Conservation (phyloP, 2,113 vertebrate species). For the Leucosticte australis region DNA sequence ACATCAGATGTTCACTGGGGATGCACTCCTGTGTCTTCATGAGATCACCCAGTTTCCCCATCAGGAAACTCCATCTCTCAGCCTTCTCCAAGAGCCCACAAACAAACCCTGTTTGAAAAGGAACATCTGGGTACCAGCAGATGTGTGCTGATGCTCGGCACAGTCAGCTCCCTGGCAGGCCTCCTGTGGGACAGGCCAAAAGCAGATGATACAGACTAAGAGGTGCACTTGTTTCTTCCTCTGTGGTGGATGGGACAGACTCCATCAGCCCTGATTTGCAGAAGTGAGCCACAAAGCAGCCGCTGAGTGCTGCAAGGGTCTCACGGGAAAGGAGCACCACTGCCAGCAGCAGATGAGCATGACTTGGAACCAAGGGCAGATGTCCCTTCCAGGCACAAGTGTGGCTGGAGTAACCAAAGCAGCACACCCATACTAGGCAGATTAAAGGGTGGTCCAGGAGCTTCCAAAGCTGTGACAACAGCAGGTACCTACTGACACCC, state of each 20-base stretch:
- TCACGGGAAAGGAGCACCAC: fast-evolving
- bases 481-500: neutral
- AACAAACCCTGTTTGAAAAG: neutral
- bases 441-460: neutral
- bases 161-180: fast-evolving
- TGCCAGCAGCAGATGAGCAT: neutral
- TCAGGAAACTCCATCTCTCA: neutral
- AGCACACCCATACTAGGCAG: neutral
- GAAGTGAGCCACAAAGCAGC: neutral
- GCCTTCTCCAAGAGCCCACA: neutral
- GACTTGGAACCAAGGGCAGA: neutral
- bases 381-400: neutral
- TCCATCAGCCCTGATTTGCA: neutral
- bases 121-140: neutral
- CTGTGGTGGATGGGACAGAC: neutral
- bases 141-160: neutral
- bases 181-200: neutral
- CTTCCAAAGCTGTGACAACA: neutral
- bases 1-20: fast-evolving
- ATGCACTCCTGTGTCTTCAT: neutral
- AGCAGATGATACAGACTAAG: neutral
- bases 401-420: neutral
- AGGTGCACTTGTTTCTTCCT: neutral
- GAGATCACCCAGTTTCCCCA: neutral
- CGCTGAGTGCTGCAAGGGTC: neutral